These are phyloP conservation scores for Drosophila paranaensis DNA, from an alignment of 2,888 invertebrate genomes.

Conservation along the genomic window DNA sequence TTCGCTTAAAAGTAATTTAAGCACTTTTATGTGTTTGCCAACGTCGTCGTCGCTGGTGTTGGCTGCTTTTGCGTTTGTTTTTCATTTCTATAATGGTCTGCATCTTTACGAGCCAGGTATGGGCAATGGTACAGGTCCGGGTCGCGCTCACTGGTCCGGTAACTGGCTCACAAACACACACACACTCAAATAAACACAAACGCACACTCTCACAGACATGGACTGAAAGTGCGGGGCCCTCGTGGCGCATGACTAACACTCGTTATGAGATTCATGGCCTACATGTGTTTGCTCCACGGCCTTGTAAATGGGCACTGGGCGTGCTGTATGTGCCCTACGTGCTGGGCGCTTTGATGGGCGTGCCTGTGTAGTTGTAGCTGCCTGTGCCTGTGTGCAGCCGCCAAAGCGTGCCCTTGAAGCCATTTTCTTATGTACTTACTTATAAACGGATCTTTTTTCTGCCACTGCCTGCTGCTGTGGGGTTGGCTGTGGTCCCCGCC, in stretches of 20 bases:
- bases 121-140: slow-evolving; percentile 44
- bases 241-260: slow-evolving; percentile 76
- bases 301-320: slow-evolving; percentile 75
- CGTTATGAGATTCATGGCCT: slow-evolving; percentile 79
- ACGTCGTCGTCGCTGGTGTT: slow-evolving; percentile 31
- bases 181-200: background rate
- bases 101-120: slow-evolving; percentile 65
- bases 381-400: slow-evolving; percentile 45
- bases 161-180: slow-evolving; percentile 34
- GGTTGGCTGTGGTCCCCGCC: slow-evolving; percentile 42
- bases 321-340: slow-evolving; percentile 71
- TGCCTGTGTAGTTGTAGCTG: slow-evolving; percentile 32
- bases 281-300: slow-evolving; percentile 78
- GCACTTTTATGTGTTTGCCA: slow-evolving; percentile 70
- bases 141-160: slow-evolving; percentile 68
- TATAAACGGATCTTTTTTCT: slow-evolving; percentile 67
- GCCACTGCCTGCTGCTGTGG: slow-evolving; percentile 13
- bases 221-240: slow-evolving; percentile 23
- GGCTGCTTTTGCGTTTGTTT: slow-evolving; percentile 62
- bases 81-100: slow-evolving; percentile 78
- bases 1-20: slow-evolving; percentile 75
- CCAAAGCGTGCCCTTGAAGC: slow-evolving; percentile 72
- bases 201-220: slow-evolving; percentile 10
- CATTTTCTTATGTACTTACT: slow-evolving; percentile 72
- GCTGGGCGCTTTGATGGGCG: slow-evolving; percentile 52